A percentile compares a stretch with the other conserved stretches of the same genome.
These are phyloP conservation scores for Caloenas nicobarica DNA, from an alignment of 2,113 vertebrate species.

Conservation along the genomic window DNA sequence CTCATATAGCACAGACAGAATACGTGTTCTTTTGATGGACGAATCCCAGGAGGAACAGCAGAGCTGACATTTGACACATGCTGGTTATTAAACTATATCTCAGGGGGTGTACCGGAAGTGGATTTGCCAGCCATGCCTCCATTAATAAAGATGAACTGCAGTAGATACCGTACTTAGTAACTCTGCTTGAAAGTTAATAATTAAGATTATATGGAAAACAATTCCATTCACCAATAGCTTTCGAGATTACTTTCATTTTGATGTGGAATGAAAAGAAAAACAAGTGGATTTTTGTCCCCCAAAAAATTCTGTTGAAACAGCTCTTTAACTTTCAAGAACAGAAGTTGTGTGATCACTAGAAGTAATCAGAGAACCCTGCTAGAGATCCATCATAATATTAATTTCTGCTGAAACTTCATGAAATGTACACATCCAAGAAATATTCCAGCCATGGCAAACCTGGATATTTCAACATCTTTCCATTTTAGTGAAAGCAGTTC, in stretches of 20 bases:
- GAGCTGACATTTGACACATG: not conserved
- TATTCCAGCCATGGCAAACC: not conserved
- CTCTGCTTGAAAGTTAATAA: conserved; percentile 43
- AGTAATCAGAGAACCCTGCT: not conserved
- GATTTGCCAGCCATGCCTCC: not conserved
- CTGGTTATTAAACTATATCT: not conserved
- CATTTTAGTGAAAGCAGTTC: not conserved
- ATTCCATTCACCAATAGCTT: not conserved
- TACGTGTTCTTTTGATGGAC: not conserved
- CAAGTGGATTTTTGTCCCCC: not conserved
- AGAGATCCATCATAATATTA: not conserved
- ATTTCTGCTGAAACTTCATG: not conserved
- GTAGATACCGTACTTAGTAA: not conserved
- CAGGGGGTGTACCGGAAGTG: not conserved
- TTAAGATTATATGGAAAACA: not conserved
- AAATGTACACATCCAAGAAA: not conserved
- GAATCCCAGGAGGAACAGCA: not conserved
- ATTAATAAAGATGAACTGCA: not conserved
- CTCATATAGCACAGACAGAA: not conserved
- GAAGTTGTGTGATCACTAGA: not conserved
- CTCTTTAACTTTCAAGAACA: not conserved
- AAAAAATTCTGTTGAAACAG: not conserved
- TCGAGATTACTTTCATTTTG: not conserved
- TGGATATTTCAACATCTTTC: not conserved
- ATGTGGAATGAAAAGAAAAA: not conserved